Evolutionary conservation across 2,888 invertebrate genomes (phyloP).

Genomic region (Tenthredo amoena): DNA sequence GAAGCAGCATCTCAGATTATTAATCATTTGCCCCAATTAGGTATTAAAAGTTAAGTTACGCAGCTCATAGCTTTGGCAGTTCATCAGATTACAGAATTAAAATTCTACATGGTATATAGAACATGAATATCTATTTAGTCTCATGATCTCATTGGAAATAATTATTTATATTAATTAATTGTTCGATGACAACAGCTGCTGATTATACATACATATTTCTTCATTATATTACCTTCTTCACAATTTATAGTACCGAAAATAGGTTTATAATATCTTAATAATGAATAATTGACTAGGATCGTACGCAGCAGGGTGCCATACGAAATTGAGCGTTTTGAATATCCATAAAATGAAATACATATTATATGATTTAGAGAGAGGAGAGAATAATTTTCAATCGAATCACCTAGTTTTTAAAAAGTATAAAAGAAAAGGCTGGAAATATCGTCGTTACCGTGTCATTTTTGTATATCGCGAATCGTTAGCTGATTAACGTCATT

Average conservation of each 20-base stretch:
- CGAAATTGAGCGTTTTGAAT: neutral
- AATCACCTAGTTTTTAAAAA: neutral
- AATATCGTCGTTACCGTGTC: conserved; percentile 7
- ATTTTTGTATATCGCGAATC: conserved; percentile 30
- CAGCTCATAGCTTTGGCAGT: neutral
- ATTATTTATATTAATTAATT: conserved; percentile 60
- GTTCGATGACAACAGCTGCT: neutral
- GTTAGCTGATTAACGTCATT: conserved; percentile 28
- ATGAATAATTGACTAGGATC: neutral
- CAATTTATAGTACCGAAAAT: neutral
- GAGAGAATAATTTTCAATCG: neutral
- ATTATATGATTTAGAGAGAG: neutral
- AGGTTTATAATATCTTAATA: neutral
- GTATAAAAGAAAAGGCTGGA: conserved; percentile 19
- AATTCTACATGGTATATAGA: neutral
- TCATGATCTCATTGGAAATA: conserved; percentile 71
- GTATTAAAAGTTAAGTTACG: neutral
- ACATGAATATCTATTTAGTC: conserved; percentile 58
- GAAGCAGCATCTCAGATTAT: neutral
- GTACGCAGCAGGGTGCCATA: conserved; percentile 17
- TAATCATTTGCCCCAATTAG: neutral
- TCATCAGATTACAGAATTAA: neutral
- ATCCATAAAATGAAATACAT: neutral
- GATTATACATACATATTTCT: neutral
- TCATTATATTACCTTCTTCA: neutral